Percentiles rank a stretch among this genome's conserved stretches.
Evolutionary conservation across 2,113 vertebrate species (phyloP).

Genomic region (Tetraodon nigroviridis): DNA sequence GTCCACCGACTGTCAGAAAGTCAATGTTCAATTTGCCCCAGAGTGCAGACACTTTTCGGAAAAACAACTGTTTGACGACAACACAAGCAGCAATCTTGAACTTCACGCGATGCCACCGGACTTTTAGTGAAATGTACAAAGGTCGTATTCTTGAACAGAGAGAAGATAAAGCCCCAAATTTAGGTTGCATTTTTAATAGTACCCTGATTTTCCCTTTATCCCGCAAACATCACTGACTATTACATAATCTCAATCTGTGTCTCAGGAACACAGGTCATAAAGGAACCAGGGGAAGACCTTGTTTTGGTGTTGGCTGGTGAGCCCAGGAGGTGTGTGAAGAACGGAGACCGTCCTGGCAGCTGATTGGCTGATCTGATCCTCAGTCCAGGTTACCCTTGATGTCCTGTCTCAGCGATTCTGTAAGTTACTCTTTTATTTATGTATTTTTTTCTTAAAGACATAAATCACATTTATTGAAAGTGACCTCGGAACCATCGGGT

Average conservation of each 20-base stretch:
- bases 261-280: too few species aligned
- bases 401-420: background rate
- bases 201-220: too few species aligned
- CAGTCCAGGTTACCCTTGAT: background rate
- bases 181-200: too few species aligned
- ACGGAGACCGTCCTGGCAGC: constrained; percentile 1
- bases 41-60: constrained; percentile 17
- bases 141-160: too few species aligned
- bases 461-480: background rate
- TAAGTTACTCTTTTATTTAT: background rate
- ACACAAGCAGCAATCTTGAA: background rate
- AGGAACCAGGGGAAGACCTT: too few species aligned
- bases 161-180: too few species aligned
- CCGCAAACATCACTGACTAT: too few species aligned
- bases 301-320: constrained; percentile 30
- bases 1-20: constrained; percentile 66
- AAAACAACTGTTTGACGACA: constrained; percentile 41
- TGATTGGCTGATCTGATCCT: constrained; percentile 12
- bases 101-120: too few species aligned
- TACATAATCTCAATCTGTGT: too few species aligned
- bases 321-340: constrained; percentile 4
- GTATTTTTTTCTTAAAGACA: background rate
- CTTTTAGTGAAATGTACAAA: background rate
- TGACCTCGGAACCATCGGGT: background rate
- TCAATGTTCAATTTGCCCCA: constrained; percentile 68